phyloP scores from a whole-genome alignment of 2,888 invertebrate species.

The Sarcophaga rosellei region DNA sequence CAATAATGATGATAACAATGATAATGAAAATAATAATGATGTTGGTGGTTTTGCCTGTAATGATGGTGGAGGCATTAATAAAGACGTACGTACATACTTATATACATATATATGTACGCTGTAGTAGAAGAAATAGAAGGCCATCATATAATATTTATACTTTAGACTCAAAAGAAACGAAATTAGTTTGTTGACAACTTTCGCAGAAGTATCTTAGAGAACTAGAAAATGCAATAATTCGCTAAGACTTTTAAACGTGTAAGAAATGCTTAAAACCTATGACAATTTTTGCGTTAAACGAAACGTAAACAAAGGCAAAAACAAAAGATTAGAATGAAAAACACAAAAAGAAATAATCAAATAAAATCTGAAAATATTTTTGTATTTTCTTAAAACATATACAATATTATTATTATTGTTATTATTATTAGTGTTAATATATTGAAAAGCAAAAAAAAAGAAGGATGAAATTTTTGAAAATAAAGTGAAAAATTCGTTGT shows the following conservation, averaged over 20 bases:
- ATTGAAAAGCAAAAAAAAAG: background rate
- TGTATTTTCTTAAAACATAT: background rate
- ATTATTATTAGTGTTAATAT: background rate
- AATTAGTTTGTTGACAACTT: conserved; percentile 80
- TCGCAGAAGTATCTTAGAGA: conserved; percentile 74
- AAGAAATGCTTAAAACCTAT: background rate
- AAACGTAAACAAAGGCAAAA: background rate
- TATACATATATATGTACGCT: too few species aligned
- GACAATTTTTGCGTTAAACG: background rate
- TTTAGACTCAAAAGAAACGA: conserved; percentile 76
- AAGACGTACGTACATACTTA: background rate
- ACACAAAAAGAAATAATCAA: background rate
- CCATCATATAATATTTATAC: conserved; percentile 77
- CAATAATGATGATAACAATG: conserved; percentile 22
- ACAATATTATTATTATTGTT: too few species aligned
- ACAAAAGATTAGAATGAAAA: background rate
- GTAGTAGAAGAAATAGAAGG: conserved; percentile 29
- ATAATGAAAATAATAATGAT: background rate
- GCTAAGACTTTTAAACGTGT: conserved; percentile 19
- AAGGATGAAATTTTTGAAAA: background rate
- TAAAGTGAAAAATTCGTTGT: background rate
- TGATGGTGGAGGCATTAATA: background rate
- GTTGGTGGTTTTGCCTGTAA: background rate
- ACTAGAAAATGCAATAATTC: conserved; percentile 17
- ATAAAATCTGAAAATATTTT: background rate